Percentiles rank a stretch among this genome's conserved stretches.
phyloP scores from a whole-genome alignment of 2,797 vertebrate species.

The Rhabdomys pumilio region DNA sequence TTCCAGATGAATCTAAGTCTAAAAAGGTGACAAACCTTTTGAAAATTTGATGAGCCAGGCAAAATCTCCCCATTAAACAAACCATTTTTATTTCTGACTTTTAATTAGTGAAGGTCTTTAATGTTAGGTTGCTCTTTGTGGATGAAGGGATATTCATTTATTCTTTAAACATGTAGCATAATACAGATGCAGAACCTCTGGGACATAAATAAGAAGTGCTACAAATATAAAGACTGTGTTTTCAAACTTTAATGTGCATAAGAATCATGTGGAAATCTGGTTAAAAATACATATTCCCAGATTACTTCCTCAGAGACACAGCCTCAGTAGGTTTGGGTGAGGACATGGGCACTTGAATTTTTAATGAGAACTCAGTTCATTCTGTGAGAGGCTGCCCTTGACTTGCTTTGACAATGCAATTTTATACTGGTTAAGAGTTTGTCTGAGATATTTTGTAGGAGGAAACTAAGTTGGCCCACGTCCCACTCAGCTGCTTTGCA shows the following conservation, averaged over 20 bases:
- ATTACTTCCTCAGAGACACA: not conserved
- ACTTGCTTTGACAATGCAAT: not conserved
- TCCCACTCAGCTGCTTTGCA: slow-evolving; percentile 6
- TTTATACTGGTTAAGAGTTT: slow-evolving; percentile 2
- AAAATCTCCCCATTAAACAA: slow-evolving; percentile 82
- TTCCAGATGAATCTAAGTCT: slow-evolving; percentile 73
- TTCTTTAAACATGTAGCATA: slow-evolving; percentile 63
- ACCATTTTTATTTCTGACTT: slow-evolving; percentile 78
- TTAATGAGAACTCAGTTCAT: slow-evolving; percentile 51
- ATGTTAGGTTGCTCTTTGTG: slow-evolving; percentile 65
- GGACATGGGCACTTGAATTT: not conserved
- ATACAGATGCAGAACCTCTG: slow-evolving; percentile 61
- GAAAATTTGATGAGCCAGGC: slow-evolving; percentile 79
- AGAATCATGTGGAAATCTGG: slow-evolving; percentile 18
- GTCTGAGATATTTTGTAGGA: slow-evolving; percentile 11
- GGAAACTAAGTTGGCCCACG: not conserved
- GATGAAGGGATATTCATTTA: slow-evolving; percentile 33
- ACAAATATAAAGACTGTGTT: not conserved
- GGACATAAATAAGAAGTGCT: slow-evolving; percentile 41
- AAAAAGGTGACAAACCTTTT: slow-evolving; percentile 79
- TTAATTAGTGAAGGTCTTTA: slow-evolving; percentile 81
- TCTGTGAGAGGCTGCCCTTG: not conserved
- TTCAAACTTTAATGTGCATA: slow-evolving; percentile 21
- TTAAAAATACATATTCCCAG: slow-evolving; percentile 35
- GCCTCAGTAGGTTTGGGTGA: slow-evolving; percentile 5